phyloP scores from a whole-genome alignment of 2,888 invertebrate genomes.

The Catonia carolina region DNA sequence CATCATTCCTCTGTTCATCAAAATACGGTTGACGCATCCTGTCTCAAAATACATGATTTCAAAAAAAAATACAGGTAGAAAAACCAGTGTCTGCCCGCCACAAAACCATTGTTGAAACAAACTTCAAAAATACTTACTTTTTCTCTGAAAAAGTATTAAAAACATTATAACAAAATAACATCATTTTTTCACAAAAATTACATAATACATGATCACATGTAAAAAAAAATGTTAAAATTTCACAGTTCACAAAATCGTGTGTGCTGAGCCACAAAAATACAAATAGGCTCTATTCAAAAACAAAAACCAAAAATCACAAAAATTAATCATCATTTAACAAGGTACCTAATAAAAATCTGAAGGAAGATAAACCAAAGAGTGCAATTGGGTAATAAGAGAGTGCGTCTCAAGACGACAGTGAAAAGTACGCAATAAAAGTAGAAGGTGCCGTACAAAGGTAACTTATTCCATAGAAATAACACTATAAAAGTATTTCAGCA shows the following conservation, averaged over 20 bases:
- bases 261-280: slow-evolving; percentile 25
- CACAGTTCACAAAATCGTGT: background rate
- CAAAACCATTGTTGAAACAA: slow-evolving; percentile 20
- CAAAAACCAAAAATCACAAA: slow-evolving; percentile 3
- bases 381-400: slow-evolving; percentile 25
- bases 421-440: slow-evolving; percentile 33
- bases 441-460: slow-evolving; percentile 58
- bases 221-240: slow-evolving; percentile 4
- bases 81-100: slow-evolving; percentile 27
- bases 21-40: slow-evolving; percentile 1
- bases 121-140: slow-evolving; percentile 26
- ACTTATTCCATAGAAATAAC: slow-evolving; percentile 43
- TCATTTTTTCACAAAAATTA: slow-evolving; percentile 10
- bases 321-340: background rate
- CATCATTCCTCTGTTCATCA: slow-evolving; percentile 29
- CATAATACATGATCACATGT: slow-evolving; percentile 1
- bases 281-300: slow-evolving; percentile 7
- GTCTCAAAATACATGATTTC: slow-evolving; percentile 22
- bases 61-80: slow-evolving; percentile 28
- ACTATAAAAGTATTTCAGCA: slow-evolving; percentile 43
- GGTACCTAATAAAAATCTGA: slow-evolving; percentile 12
- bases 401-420: slow-evolving; percentile 30
- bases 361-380: slow-evolving; percentile 26
- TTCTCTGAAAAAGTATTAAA: slow-evolving; percentile 22
- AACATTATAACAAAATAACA: slow-evolving; percentile 3